Evolutionary conservation across 2,888 invertebrate genomes (phyloP).

Genomic region (Siphlonurus alternatus): DNA sequence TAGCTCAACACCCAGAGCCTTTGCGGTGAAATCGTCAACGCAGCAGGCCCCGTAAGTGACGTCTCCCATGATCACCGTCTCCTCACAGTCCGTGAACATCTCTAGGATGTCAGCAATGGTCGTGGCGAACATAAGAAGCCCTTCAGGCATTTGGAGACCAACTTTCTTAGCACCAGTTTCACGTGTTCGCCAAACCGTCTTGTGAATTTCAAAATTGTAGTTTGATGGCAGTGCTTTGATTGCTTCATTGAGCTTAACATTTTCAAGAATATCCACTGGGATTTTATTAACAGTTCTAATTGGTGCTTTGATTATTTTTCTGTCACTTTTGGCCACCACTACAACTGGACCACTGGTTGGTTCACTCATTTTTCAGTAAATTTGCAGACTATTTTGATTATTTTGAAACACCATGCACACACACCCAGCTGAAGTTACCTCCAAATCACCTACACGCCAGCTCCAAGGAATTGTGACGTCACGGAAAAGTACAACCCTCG

Average conservation of each 20-base stretch:
- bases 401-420: not conserved
- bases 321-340: conserved; percentile 58
- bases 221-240: conserved; percentile 69
- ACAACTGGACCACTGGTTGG: conserved; percentile 28
- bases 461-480: no score
- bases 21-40: conserved; percentile 90
- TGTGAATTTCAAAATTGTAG: conserved; percentile 96
- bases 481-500: no score
- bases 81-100: conserved; percentile 58
- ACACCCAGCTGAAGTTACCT: no score
- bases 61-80: conserved; percentile 94
- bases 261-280: conserved; percentile 59
- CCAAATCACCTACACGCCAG: no score
- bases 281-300: conserved; percentile 54
- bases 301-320: conserved; percentile 60
- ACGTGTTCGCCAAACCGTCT: conserved; percentile 91
- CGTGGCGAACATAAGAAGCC: conserved; percentile 77
- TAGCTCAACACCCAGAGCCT: conserved; percentile 74
- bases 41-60: conserved; percentile 99
- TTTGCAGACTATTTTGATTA: conserved; percentile 1
- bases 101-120: conserved; percentile 87
- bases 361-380: not conserved
- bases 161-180: conserved; percentile 72
- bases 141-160: conserved; percentile 92
- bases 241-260: conserved; percentile 53